These are phyloP conservation scores for Cephus sareptanus DNA, from an alignment of 2,888 invertebrate genomes.

Conservation along the genomic window DNA sequence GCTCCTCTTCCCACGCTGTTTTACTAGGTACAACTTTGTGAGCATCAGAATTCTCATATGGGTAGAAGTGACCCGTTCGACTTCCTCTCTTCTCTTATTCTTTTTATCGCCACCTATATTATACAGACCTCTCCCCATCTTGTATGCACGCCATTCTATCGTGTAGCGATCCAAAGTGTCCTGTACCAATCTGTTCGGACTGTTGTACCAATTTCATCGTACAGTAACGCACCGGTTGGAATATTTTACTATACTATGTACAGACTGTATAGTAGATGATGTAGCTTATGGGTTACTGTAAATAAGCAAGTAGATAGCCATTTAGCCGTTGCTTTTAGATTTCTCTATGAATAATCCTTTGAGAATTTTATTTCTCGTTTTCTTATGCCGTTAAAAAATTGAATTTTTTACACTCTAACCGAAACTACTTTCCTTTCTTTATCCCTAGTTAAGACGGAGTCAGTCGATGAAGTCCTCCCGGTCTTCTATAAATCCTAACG, in stretches of 20 bases:
- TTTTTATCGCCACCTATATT: neutral
- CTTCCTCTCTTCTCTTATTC: neutral
- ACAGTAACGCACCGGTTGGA: neutral
- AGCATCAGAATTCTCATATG: neutral
- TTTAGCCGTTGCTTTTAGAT: neutral
- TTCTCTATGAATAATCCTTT: neutral
- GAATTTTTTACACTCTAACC: neutral
- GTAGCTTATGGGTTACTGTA: neutral
- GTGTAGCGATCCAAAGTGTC: neutral
- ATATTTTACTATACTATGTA: neutral
- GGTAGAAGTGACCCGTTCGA: neutral
- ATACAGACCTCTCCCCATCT: neutral
- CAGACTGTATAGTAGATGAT: neutral
- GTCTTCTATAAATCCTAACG: conserved; percentile 1
- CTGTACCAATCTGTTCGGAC: neutral
- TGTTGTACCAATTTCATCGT: neutral
- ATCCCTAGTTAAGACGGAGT: neutral
- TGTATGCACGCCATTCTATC: neutral
- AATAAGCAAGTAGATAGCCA: neutral
- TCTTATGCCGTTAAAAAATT: neutral
- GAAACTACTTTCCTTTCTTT: neutral
- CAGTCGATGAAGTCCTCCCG: neutral
- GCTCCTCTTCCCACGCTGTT: neutral
- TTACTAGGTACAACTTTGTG: neutral
- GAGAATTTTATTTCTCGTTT: neutral